These are phyloP conservation scores for Cataglyphis cursor DNA, from an alignment of 2,888 invertebrate genomes.

Conservation along the genomic window DNA sequence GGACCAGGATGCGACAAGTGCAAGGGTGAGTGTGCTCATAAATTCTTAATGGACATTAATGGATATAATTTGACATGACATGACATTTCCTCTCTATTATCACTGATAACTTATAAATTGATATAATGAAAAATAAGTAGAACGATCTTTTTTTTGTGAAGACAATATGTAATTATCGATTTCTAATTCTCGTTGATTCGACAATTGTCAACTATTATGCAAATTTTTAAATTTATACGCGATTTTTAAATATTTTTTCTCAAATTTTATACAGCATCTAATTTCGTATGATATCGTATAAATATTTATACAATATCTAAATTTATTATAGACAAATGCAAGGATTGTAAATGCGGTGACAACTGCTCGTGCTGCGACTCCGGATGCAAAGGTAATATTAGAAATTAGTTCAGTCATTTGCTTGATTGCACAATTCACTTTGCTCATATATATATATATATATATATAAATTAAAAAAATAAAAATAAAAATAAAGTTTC, in stretches of 20 bases:
- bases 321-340: conserved; percentile 80
- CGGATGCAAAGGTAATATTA: conserved; percentile 75
- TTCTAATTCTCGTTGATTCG: conserved; percentile 11
- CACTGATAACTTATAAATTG: background rate
- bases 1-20: conserved; percentile 84
- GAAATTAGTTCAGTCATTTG: background rate
- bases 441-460: background rate
- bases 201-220: background rate
- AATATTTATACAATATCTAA: background rate
- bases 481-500: conserved; percentile 9
- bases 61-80: conserved; percentile 20
- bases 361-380: conserved; percentile 82
- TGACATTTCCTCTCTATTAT: conserved; percentile 45
- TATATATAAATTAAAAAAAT: background rate
- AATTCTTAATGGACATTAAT: conserved; percentile 15
- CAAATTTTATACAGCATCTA: background rate
- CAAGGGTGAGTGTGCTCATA: conserved; percentile 78
- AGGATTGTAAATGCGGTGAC: conserved; percentile 83
- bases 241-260: background rate
- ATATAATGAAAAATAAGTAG: background rate
- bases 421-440: conserved; percentile 1
- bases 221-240: background rate
- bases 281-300: background rate
- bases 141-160: background rate
- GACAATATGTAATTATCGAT: background rate